These are phyloP conservation scores for Odocoileus virginianus DNA, from an alignment of 2,113 vertebrate species.

Conservation along the genomic window DNA sequence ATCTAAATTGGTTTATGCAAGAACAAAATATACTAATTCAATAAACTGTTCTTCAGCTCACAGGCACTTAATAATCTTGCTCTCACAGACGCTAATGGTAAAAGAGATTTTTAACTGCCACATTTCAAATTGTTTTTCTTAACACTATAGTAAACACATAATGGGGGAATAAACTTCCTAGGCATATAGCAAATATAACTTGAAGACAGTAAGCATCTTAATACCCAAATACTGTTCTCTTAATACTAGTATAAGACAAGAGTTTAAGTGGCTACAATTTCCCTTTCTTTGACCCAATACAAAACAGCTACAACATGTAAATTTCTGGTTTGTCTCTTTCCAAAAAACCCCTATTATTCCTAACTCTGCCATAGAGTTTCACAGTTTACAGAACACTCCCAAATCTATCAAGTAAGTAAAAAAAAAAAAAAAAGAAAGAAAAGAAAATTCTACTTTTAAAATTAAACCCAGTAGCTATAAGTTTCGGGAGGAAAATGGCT, in stretches of 20 bases:
- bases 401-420: neutral
- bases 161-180: neutral
- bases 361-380: neutral
- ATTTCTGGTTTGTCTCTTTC: neutral
- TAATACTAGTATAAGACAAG: neutral
- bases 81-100: neutral
- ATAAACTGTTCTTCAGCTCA: neutral
- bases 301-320: neutral
- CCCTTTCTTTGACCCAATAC: neutral
- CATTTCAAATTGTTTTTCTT: neutral
- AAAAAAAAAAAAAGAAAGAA: neutral
- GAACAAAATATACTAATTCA: neutral
- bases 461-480: neutral
- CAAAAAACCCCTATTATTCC: neutral
- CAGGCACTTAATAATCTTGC: neutral
- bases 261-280: slow-evolving; percentile 1
- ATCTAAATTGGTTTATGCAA: neutral
- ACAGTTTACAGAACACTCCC: neutral
- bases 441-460: neutral
- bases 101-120: neutral
- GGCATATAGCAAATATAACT: neutral
- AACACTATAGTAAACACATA: neutral
- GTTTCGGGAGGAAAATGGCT: neutral
- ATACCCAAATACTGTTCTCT: neutral
- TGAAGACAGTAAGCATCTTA: neutral